Conservation (phyloP, 2,113 vertebrate species). For the Microcebus tavaratra region DNA sequence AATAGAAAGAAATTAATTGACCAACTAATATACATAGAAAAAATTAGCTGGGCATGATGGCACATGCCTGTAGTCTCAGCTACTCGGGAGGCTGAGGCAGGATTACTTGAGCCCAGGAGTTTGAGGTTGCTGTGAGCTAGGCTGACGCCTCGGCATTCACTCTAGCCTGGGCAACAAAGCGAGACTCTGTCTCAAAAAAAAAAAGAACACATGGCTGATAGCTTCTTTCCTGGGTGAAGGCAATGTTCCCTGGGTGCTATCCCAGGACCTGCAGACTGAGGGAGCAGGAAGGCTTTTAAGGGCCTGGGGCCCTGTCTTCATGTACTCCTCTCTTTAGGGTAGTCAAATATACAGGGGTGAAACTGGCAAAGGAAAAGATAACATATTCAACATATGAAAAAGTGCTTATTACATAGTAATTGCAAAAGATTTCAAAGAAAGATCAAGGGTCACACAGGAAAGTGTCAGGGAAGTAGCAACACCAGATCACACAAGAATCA, state of each 20-base stretch:
- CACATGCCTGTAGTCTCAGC: too few species aligned
- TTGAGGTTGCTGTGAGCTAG: too few species aligned
- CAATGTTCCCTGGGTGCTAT: neutral
- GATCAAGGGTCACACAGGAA: neutral
- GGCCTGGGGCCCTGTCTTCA: neutral
- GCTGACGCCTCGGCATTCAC: too few species aligned
- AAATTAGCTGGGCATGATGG: too few species aligned
- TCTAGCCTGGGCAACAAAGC: too few species aligned
- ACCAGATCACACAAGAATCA: neutral
- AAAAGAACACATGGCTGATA: neutral
- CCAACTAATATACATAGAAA: too few species aligned
- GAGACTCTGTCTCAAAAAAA: too few species aligned
- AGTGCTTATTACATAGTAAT: neutral
- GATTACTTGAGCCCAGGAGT: too few species aligned
- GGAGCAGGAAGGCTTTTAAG: neutral
- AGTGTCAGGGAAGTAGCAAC: neutral
- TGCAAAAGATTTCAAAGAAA: constrained; percentile 30
- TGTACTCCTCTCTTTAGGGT: neutral
- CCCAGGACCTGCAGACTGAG: neutral
- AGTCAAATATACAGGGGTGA: constrained; percentile 12
- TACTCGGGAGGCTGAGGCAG: too few species aligned
- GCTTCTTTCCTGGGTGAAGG: neutral
- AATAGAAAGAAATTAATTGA: too few species aligned
- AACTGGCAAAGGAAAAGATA: constrained; percentile 8
- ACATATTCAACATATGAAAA: neutral